phyloP scores from a whole-genome alignment of 2,797 vertebrate species.

The Yasuhikotakia modesta region DNA sequence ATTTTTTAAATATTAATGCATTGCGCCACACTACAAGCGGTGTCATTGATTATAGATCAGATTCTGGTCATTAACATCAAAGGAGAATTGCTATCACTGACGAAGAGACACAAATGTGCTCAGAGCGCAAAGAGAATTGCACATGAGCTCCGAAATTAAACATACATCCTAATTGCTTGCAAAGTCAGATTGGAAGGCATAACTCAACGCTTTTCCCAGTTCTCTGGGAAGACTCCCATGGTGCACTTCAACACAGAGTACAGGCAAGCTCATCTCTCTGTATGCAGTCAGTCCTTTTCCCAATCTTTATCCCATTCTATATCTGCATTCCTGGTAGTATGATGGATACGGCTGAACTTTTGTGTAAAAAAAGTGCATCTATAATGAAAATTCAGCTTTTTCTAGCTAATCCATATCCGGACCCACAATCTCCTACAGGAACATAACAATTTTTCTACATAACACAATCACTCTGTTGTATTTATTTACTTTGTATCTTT shows the following conservation, averaged over 20 bases:
- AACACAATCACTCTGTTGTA: too few relatives aligned
- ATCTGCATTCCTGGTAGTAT: conserved; percentile 19
- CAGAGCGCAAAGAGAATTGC: conserved; percentile 32
- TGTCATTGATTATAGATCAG: conserved; percentile 37
- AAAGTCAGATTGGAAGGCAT: conserved; percentile 44
- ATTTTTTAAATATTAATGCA: conserved; percentile 26
- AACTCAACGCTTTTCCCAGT: conserved; percentile 2
- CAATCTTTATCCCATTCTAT: background rate
- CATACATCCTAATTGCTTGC: conserved; percentile 43
- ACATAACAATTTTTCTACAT: too few relatives aligned
- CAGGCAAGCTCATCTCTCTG: background rate
- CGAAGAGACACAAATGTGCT: conserved; percentile 26
- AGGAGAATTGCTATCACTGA: background rate
- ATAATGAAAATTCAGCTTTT: conserved; percentile 30
- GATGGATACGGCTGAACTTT: conserved; percentile 22
- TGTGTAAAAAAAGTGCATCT: conserved; percentile 28
- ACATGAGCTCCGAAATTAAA: conserved; percentile 40
- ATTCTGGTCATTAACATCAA: conserved; percentile 31
- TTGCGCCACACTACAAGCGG: background rate
- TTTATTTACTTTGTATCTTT: too few relatives aligned
- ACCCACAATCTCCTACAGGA: too few relatives aligned
- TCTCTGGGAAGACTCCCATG: conserved; percentile 2
- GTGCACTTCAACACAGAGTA: conserved; percentile 9
- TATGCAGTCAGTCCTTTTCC: background rate
- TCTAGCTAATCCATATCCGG: conserved; percentile 20